Base-by-base conservation (phyloP, 1,140 invertebrate species). In the Ceratoteleas bidentatus region DNA sequence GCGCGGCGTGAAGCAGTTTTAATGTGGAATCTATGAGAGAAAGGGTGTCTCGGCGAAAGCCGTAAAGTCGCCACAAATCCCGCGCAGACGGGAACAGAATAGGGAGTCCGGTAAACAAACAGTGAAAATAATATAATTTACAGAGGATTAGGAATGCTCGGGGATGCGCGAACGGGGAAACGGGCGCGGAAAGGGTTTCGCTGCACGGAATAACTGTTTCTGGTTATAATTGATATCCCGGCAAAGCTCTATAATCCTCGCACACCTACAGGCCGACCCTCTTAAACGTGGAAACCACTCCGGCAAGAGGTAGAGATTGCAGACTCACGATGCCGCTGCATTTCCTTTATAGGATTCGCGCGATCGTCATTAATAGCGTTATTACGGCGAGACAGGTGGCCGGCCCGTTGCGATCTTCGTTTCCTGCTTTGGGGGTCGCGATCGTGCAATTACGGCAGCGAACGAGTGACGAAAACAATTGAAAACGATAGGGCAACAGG, bases 221-320 rank as follows among this genome's bases (percentile, higher is more conserved):
- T 90, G 90, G 89, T 91, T 91, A 91, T 91, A 91, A 91, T 91
- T 91, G 90, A 91, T 91, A 91, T 91, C 90, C 89, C 88, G 89
- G 90, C 87, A 91, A 91, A 91, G 90, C 90, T 88, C 89, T 88
- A 89, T 91, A 91, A 91, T 91, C 90, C 88, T 81, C 81, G 77
- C 78, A 81, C 78, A 81, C 80, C 85, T 81, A 84, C 85, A 79
- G 80, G 69, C 87, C 24, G 82, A 86, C 87, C 86, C 88, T 88
- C 87, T 88, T 89, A 86, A 89, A 90, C 85, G 88, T 89, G 85
- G 85, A 89, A 89, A 87, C 87, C 87, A 86, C 85, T 88, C 78
- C 73, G 84, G 82, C 78, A 84, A 88, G 84, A 87, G 86, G 85
- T 84, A 85, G 83, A 87, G 85, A 84, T 86, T 87, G 83, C 85